phyloP scores from a whole-genome alignment of 1,140 invertebrate species.

The Euwallacea fornicatus region DNA sequence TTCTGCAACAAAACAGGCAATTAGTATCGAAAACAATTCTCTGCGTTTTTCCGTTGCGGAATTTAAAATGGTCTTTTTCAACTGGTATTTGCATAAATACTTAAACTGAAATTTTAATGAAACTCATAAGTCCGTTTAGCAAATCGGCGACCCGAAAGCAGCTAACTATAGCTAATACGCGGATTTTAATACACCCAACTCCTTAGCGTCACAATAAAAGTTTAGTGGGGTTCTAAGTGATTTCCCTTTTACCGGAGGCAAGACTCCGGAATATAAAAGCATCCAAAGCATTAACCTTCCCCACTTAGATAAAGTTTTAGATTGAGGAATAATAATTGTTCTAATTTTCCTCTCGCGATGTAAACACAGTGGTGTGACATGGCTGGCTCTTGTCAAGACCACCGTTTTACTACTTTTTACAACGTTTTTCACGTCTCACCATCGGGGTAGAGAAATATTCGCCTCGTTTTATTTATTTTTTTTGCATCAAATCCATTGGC shows the following conservation, averaged over 20 bases:
- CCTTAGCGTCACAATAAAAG: background rate
- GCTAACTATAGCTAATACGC: background rate
- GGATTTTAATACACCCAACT: slow-evolving; percentile 1
- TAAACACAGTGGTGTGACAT: no score
- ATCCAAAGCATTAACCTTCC: slow-evolving; percentile 1
- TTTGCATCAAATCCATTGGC: no score
- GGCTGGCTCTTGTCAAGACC: no score
- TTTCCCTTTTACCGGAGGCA: slow-evolving; percentile 4
- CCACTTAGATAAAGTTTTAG: background rate
- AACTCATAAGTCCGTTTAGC: background rate
- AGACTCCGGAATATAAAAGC: slow-evolving; percentile 3
- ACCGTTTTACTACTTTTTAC: no score
- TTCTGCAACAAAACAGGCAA: slow-evolving; percentile 24
- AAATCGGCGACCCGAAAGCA: background rate
- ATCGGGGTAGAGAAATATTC: no score
- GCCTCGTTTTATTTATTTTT: no score
- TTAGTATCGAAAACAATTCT: background rate
- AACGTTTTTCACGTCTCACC: no score
- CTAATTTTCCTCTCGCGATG: no score
- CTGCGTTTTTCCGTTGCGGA: background rate
- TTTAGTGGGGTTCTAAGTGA: slow-evolving; percentile 2
- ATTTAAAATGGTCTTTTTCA: background rate
- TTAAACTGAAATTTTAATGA: background rate
- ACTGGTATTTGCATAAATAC: background rate
- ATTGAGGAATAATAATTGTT: background rate